Base-by-base conservation (phyloP, 2,113 vertebrate species). In the Lepus americanus region DNA sequence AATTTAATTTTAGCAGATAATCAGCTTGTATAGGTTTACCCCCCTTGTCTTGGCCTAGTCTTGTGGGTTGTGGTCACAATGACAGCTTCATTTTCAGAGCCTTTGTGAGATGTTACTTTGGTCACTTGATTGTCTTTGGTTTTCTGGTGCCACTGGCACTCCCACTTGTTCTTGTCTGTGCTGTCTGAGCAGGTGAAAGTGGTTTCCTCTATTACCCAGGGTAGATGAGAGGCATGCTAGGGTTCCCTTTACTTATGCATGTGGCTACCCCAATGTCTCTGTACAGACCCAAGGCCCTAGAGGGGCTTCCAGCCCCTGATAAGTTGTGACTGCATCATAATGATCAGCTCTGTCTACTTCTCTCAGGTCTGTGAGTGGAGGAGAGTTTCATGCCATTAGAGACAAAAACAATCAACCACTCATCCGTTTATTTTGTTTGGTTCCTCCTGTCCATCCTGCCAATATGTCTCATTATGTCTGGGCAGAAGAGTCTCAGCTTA, bases 141-240 rank as follows among this genome's bases (percentile, higher is more conserved):
- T 64, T 67, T 49, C 16, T 6, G 74, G 23, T 66, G 29, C 44
- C n/a, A 33, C 17, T 81, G 27, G 25, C 49, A 17, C 49, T 44
- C 8, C 51, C 59, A 70, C 19, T 51, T 25, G 36, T 78, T 31
- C 23, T 20, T 82, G 22, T 5, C 82, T 27, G 27, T 25, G 3
- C 25, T 90, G 19, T 9, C 53, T 51, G 19, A 12, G 14, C 20
- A 14, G 1, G 1, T 76, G 4, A 8, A 83, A 77, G 51, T 20
- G n/a, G 4, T 12, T 67, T 49, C 8, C n/a, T 0, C 44, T 51
- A 10, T 10, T 11, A 13, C 25, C 8, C 2, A 12, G 23, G 59
- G 9, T 74, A 22, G 36, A 67, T 81, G 27, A 90, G 29, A 94
- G 39, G 20, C 8, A 23, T 20, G 3, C 9, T 31, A 8, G 9